Evolutionary conservation across 2,113 vertebrate genomes (phyloP).

Genomic region (Phylloscopus trochiloides): DNA sequence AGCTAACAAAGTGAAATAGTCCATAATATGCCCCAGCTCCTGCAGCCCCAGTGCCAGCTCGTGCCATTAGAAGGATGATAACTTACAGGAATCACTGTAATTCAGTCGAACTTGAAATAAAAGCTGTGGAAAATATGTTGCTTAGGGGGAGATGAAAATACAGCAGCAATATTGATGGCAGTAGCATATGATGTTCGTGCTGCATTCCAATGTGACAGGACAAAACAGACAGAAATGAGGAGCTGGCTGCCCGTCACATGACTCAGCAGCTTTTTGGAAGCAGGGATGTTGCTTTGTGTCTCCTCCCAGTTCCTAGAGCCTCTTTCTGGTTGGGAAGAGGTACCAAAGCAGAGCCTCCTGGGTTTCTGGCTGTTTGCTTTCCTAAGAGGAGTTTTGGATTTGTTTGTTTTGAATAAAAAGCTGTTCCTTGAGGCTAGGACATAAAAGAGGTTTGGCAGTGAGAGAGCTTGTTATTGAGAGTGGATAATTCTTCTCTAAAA

Average conservation of each 20-base stretch:
- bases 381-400: background rate
- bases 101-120: background rate
- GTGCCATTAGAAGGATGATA: background rate
- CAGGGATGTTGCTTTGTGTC: background rate
- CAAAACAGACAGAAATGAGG: background rate
- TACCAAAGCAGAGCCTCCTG: background rate
- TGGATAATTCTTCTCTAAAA: background rate
- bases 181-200: conserved; percentile 1
- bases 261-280: background rate
- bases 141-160: conserved; percentile 12
- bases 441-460: background rate
- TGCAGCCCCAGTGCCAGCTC: background rate
- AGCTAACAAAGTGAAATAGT: background rate
- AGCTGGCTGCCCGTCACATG: background rate
- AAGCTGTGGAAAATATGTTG: conserved; percentile 27
- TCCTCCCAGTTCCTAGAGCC: background rate
- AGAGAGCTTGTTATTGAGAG: background rate
- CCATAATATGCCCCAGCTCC: background rate
- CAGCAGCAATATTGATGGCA: background rate
- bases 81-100: background rate
- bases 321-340: background rate
- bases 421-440: background rate
- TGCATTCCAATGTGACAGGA: conserved; percentile 17
- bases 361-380: background rate
- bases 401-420: background rate